phyloP scores from a whole-genome alignment of 2,113 vertebrate genomes.

The Himantopus leucocephalus region DNA sequence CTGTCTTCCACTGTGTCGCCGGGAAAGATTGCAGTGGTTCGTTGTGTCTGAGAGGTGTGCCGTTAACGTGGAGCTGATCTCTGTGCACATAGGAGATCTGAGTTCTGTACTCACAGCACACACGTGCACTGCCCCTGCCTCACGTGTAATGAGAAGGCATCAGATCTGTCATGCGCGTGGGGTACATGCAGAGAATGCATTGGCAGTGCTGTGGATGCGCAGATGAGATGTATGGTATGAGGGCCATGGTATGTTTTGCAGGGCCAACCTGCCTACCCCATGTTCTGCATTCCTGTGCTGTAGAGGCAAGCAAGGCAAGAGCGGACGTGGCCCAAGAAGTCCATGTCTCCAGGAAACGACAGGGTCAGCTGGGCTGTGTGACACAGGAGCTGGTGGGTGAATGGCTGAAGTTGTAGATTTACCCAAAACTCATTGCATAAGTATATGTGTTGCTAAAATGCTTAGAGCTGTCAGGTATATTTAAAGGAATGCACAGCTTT shows the following conservation, averaged over 20 bases:
- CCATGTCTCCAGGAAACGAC: neutral
- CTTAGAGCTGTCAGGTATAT: neutral
- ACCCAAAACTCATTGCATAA: neutral
- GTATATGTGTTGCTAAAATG: neutral
- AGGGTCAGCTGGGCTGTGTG: neutral
- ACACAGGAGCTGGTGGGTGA: neutral
- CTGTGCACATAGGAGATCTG: neutral
- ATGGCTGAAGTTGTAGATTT: neutral
- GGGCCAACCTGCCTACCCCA: neutral
- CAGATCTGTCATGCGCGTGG: rapidly evolving
- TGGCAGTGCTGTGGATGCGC: neutral
- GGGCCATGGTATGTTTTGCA: neutral
- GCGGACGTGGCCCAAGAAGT: neutral
- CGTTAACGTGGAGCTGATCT: neutral
- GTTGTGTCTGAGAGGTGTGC: neutral
- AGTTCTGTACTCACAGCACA: neutral
- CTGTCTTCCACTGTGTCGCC: neutral
- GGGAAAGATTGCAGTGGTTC: neutral
- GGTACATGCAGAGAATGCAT: neutral
- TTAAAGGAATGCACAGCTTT: neutral
- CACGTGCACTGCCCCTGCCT: neutral
- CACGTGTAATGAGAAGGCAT: neutral
- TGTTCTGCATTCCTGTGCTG: neutral
- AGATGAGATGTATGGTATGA: neutral
- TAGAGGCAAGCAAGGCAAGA: neutral